phyloP scores from a whole-genome alignment of 2,113 vertebrate genomes.

The Ancistrus triradiatus region DNA sequence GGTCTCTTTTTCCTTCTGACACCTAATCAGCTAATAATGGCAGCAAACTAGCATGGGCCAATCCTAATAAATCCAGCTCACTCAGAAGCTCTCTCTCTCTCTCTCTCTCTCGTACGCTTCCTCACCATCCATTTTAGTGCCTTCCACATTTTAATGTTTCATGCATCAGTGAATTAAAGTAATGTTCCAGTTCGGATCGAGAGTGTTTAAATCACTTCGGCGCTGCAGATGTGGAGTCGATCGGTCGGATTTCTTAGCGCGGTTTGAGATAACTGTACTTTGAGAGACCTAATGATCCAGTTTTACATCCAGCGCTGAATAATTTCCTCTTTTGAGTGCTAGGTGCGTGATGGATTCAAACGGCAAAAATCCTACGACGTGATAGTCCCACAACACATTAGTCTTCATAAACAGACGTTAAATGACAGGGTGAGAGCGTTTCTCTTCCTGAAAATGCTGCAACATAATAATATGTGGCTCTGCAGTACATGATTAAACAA shows the following conservation, averaged over 20 bases:
- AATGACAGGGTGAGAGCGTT: constrained; percentile 6
- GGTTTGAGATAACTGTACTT: constrained; percentile 14
- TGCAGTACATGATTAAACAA: not conserved
- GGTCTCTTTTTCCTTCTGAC: constrained; percentile 73
- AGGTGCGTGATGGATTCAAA: not conserved
- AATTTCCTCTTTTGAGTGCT: not conserved
- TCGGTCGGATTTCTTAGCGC: constrained; percentile 5
- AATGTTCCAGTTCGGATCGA: constrained; percentile 29
- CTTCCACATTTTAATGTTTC: constrained; percentile 38
- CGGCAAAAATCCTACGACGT: not conserved
- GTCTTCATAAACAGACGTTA: constrained; percentile 8
- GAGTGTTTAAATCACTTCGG: constrained; percentile 28
- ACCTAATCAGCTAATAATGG: constrained; percentile 86
- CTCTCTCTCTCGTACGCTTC: constrained; percentile 27
- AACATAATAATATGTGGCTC: constrained; percentile 14
- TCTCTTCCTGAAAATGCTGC: constrained; percentile 2
- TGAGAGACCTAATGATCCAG: not conserved
- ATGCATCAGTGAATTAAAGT: constrained; percentile 41
- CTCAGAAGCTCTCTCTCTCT: constrained; percentile 9
- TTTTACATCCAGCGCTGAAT: not conserved
- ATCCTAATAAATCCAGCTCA: constrained; percentile 75
- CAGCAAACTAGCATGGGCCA: constrained; percentile 78
- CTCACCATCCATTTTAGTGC: constrained; percentile 36
- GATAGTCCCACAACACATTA: constrained; percentile 13
- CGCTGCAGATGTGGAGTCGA: constrained; percentile 9